Base-by-base conservation (phyloP, 2,113 vertebrate genomes). In the Callipepla squamata region DNA sequence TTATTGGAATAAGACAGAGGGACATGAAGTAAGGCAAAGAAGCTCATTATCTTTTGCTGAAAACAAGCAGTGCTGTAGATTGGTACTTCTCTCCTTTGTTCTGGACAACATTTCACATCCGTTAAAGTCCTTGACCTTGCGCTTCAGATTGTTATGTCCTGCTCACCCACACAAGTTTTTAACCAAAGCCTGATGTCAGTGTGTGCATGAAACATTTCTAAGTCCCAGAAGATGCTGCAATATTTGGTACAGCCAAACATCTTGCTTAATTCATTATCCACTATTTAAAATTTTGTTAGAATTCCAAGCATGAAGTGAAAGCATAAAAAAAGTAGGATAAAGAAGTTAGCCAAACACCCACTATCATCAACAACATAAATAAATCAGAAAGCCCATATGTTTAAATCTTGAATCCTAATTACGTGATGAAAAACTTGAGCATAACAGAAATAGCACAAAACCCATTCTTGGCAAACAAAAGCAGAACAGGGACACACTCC, bases 181-280 rank as follows among this genome's bases (percentile, higher is more conserved):
- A 88, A 61, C 57, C 77, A 84, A 86, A 84, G 61, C 28, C 36
- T 48, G 38, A 75, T 69, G 83, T 94, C 80, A 74, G 55, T 69
- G 38, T 14, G 7, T 50, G 48, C 13, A 45, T 47, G 50, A 72
- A 83, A 13, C 77, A 80, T 62, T 80, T 89, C 62, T 58, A 61
- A 78, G 55, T 91, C 81, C 44, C 87, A 77, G 85, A 87, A 85
- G 87, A 67, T 62, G 73, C 59, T 47, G 84, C 47, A 88, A 80
- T 89, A 92, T 92, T 94, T 96, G 89, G 75, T 92, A 83, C 59
- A 94, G 70, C 59, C 75, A 94, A 94, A 85, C 90, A 92, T 93
- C 80, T 95, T 93, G 68, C 76, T 93, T 96, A 92, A 95, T 92
- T 92, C 94, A 93, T 96, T 93, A 96, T 94, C 95, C 94, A 96